Percentiles rank a stretch among this genome's conserved stretches.
phyloP scores from a whole-genome alignment of 1,140 invertebrate species.

The Conopomorpha cramerella region DNA sequence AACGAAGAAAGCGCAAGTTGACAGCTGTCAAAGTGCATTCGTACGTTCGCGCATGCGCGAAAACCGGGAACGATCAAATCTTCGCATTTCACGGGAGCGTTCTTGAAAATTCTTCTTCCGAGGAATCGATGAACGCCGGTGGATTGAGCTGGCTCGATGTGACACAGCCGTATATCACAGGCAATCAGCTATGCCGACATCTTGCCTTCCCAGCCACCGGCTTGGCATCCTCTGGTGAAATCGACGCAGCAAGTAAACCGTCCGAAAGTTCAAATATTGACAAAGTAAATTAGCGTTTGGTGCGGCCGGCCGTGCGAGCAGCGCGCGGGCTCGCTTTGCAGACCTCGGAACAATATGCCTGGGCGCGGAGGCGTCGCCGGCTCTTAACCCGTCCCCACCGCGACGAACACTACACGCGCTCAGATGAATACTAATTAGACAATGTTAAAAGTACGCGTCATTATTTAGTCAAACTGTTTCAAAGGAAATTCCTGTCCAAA shows the following conservation, averaged over 20 bases:
- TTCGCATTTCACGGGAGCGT: conserved; percentile 28
- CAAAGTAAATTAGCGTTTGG: conserved; percentile 39
- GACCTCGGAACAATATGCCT: conserved; percentile 56
- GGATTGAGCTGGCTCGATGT: conserved; percentile 68
- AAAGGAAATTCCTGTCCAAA: too few relatives aligned
- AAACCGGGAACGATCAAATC: conserved; percentile 47
- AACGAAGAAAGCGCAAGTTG: conserved; percentile 33
- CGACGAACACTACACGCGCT: conserved; percentile 50
- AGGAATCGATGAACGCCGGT: conserved; percentile 62
- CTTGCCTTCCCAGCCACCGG: conserved; percentile 68
- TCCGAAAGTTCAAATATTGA: conserved; percentile 46
- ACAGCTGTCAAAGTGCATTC: conserved; percentile 47
- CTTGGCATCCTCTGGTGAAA: conserved; percentile 23
- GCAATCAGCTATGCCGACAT: conserved; percentile 71
- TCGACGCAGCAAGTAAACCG: conserved; percentile 11
- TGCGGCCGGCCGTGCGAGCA: conserved; percentile 30
- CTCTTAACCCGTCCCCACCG: conserved; percentile 60
- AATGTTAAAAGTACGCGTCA: conserved; percentile 46
- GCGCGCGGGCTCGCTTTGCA: conserved; percentile 32
- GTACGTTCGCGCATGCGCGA: too few relatives aligned
- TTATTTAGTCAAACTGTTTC: conserved; percentile 11
- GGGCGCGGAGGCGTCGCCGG: conserved; percentile 55
- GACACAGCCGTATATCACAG: conserved; percentile 66
- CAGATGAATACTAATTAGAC: conserved; percentile 60
- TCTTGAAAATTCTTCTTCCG: conserved; percentile 20